Conservation (phyloP, 2,888 invertebrate genomes). For the Drosophila histrio region DNA sequence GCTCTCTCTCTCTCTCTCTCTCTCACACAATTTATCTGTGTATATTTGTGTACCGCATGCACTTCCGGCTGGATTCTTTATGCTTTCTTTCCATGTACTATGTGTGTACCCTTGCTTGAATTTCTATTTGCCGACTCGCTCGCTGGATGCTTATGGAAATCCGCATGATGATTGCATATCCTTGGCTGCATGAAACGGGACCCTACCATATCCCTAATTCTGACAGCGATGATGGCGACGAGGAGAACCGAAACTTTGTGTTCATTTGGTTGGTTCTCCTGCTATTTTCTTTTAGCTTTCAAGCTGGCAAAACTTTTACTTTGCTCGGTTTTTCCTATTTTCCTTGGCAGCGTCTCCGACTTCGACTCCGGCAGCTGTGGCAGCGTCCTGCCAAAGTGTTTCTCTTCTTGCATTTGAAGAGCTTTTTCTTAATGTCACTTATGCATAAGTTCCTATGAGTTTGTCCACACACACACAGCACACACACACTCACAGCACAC, state of each 20-base stretch:
- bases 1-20: not conserved
- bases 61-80: conserved; percentile 36
- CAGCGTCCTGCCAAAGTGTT: conserved; percentile 72
- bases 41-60: conserved; percentile 46
- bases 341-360: conserved; percentile 38
- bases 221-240: conserved; percentile 25
- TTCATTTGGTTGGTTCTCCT: conserved; percentile 64
- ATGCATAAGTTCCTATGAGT: conserved; percentile 80
- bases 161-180: conserved; percentile 80
- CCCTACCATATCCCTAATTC: conserved; percentile 73
- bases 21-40: conserved; percentile 8
- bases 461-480: conserved; percentile 51
- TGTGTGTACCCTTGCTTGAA: conserved; percentile 39
- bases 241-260: conserved; percentile 69
- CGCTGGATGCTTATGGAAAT: conserved; percentile 75
- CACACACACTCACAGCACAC: conserved; percentile 7
- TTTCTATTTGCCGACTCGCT: conserved; percentile 70
- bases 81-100: conserved; percentile 20
- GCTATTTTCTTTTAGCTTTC: conserved; percentile 46
- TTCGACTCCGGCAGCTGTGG: conserved; percentile 32
- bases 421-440: conserved; percentile 82
- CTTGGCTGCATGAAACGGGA: conserved; percentile 69
- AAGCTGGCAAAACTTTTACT: conserved; percentile 70
- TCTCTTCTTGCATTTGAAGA: conserved; percentile 78
- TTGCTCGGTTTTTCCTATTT: conserved; percentile 52